Evolutionary conservation across 2,888 invertebrate genomes (phyloP).

Genomic region (Autographa gamma): DNA sequence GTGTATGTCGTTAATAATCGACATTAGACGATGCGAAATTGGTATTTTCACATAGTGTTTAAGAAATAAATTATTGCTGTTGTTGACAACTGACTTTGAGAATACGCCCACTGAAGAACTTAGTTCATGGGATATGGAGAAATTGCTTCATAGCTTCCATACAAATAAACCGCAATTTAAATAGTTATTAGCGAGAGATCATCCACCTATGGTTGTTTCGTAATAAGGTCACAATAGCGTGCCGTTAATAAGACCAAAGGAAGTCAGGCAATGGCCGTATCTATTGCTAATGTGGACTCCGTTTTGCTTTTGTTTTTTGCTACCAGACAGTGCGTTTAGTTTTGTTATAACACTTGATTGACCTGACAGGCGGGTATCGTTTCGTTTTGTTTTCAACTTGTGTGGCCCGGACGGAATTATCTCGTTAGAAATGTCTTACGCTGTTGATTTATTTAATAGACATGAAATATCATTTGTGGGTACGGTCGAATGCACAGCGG

Average conservation of each 20-base stretch:
- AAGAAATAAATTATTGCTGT: too few species aligned
- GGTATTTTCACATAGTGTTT: too few species aligned
- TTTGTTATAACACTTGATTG: slow-evolving; percentile 1
- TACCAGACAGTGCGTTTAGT: not conserved
- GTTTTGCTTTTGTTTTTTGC: not conserved
- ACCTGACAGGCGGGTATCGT: not conserved
- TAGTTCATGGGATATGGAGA: not conserved
- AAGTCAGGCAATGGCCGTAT: slow-evolving; percentile 7
- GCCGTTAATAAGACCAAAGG: slow-evolving; percentile 23
- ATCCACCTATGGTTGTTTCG: slow-evolving; percentile 39
- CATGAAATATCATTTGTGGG: too few species aligned
- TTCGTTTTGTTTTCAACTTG: not conserved
- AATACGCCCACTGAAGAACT: too few species aligned
- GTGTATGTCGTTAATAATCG: too few species aligned
- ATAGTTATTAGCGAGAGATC: slow-evolving; percentile 36
- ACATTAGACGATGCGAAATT: too few species aligned
- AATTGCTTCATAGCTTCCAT: not conserved
- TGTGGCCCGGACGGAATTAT: not conserved
- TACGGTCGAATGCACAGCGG: too few species aligned
- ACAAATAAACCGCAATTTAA: slow-evolving; percentile 5
- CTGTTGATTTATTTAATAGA: too few species aligned
- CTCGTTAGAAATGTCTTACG: not conserved
- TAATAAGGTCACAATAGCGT: slow-evolving; percentile 26
- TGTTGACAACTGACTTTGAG: too few species aligned
- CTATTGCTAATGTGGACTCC: not conserved